Evolutionary conservation across 2,113 vertebrate genomes (phyloP), one percentile per base, ranked within the genome.

Genomic region (Lophius piscatorius): DNA sequence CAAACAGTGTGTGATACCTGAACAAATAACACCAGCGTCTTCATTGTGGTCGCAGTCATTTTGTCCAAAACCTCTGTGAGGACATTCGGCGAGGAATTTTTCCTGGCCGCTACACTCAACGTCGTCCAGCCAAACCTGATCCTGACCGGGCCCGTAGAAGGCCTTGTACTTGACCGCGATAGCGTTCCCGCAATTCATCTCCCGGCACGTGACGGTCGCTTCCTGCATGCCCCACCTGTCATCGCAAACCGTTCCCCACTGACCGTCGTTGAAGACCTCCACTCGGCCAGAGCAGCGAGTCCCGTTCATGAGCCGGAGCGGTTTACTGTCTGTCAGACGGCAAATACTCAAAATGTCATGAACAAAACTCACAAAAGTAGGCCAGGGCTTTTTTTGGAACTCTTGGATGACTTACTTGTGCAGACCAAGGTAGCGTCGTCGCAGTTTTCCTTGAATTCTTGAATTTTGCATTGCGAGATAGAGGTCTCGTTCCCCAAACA

Each of bases 161-260:
- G 86, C 70, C 3, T 56, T 82, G 45, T 68, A 66, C 40, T 70
- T 87, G 42, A 76, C 82, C 0, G 12, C 0, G 0, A 87, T 9
- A 10, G 82, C 35, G 9, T 5, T 58, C 2, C 87, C 87, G 28
- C 87, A 89, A 42, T 78, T 65, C 77, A 87, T 46, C 60, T 84
- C 64, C 12, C 57, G 63, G 36, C 87, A 89, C 0, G 29, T 28
- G 0, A 89, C 87, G 5, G 12, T 5, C 13, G 72, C 87, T 54
- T 87, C 84, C 16, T 50, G 70, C 16, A 89, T 63, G 21, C 80
- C 85, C 87, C 87, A 89, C 40, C 44, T 65, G 66, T 89, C 87
- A 49, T 89, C 87, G 23, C 87, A 89, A 29, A 87, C 23, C 4
- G 84, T 83, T 35, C 87, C 87, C 87, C 87, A 89, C 31, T 80